Evolutionary conservation across 2,797 vertebrate genomes (phyloP).

Genomic region (Florisuga fusca): DNA sequence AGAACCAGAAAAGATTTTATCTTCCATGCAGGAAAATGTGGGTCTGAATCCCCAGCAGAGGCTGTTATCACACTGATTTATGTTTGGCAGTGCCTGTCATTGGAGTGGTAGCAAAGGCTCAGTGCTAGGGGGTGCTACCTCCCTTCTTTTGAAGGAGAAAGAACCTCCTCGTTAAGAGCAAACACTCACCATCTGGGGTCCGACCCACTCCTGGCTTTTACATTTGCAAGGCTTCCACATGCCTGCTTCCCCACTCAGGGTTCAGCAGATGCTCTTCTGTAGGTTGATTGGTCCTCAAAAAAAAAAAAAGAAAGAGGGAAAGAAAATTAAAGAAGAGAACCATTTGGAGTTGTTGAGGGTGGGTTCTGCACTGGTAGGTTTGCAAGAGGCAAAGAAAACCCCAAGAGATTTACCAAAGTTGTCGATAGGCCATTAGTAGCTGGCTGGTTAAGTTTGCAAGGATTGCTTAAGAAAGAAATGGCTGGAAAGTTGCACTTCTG

Average conservation of each 20-base stretch:
- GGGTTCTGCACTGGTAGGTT: not conserved
- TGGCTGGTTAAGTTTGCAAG: slow-evolving; percentile 21
- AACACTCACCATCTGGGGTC: slow-evolving; percentile 77
- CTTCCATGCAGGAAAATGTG: slow-evolving; percentile 64
- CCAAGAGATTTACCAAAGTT: not conserved
- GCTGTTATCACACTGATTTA: slow-evolving; percentile 66
- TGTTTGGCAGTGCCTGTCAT: slow-evolving; percentile 59
- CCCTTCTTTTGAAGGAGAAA: slow-evolving; percentile 70
- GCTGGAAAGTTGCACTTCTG: slow-evolving; percentile 53
- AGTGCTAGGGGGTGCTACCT: slow-evolving; percentile 76
- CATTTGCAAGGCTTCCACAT: slow-evolving; percentile 42
- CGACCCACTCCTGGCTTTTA: slow-evolving; percentile 58
- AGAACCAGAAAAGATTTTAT: slow-evolving; percentile 77
- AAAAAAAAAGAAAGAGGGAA: not conserved
- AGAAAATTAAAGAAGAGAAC: not conserved
- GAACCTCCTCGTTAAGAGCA: slow-evolving; percentile 58
- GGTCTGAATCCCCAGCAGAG: slow-evolving; percentile 70
- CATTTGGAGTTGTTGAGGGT: not conserved
- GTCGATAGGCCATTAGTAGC: slow-evolving; percentile 12
- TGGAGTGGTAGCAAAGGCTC: slow-evolving; percentile 67
- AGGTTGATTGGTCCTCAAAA: slow-evolving; percentile 27
- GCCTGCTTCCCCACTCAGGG: slow-evolving; percentile 32
- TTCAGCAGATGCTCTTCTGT: slow-evolving; percentile 33
- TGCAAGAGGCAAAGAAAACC: not conserved
- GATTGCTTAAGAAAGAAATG: slow-evolving; percentile 59